Base-by-base conservation (phyloP, 2,113 vertebrate genomes). In the Ptychochromis oligacanthus region DNA sequence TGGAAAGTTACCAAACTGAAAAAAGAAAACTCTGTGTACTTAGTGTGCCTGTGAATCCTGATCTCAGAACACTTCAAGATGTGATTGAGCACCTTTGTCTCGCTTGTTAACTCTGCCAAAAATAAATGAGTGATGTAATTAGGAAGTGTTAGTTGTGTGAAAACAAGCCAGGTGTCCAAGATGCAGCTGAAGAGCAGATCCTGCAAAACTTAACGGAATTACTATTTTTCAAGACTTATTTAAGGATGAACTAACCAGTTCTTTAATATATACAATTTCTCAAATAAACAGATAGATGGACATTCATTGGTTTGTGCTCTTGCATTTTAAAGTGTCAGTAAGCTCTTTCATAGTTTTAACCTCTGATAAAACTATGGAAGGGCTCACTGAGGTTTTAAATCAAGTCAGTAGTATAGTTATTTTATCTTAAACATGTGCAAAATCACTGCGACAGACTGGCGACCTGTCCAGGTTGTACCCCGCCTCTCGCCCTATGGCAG, bases 61-160 rank as follows among this genome's bases (percentile, higher is more conserved):
- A 83, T 70, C 61, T 82, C 49, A 81, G 36, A 87, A 81, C 61
- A 75, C 57, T 28, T 82, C 8, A 13, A 79, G 70, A 84, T 54
- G 52, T 67, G 67, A 88, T 67, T 38, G 72, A 89, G 80, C 89
- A 86, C 56, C 59, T 87, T 85, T 82, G 49, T 65, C 60, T 57
- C 7, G n/a, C 58, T 79, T 79, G 77, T 79, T 87, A 43, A 57
- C 43, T 79, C 22, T 76, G 64, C 57, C 79, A 85, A 65, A 67
- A 92, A 88, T 84, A 87, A 62, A 80, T 79, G 59, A 81, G 76
- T 26, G 34, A 84, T 75, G 62, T 65, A 88, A 92, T 89, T 85
- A 85, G 34, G 34, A 90, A 76, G 79, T 75, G 81, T 86, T 85
- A 43, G 77, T 64, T 77, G 75, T 86, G 87, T 83, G 85, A 75